These are phyloP conservation scores for Patella vulgata DNA, from an alignment of 1,140 invertebrate species.

Conservation along the genomic window DNA sequence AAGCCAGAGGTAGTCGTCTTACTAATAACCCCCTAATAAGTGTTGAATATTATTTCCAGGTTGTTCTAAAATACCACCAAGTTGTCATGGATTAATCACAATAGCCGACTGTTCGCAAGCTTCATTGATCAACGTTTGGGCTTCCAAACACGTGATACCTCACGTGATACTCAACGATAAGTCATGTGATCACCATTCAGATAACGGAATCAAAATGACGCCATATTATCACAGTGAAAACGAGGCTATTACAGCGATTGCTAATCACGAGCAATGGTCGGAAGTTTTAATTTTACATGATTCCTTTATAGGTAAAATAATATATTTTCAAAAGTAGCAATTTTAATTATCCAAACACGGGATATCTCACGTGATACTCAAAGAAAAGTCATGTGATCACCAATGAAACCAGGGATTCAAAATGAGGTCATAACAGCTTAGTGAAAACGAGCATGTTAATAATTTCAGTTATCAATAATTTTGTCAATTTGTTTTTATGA, in stretches of 20 bases:
- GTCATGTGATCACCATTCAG: not conserved
- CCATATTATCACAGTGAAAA: not conserved
- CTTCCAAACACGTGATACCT: not conserved
- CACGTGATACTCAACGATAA: not conserved
- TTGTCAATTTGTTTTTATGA: too few species aligned
- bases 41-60: conserved; percentile 6
- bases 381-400: too few species aligned
- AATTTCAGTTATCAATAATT: too few species aligned
- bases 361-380: too few species aligned
- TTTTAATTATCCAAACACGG: too few species aligned
- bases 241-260: not conserved
- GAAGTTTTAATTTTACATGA: conserved; percentile 9
- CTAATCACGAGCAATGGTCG: not conserved
- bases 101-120: conserved; percentile 1
- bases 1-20: too few species aligned
- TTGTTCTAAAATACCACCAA: not conserved
- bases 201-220: not conserved
- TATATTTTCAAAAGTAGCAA: too few species aligned
- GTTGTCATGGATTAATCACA: conserved; percentile 6
- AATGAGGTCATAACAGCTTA: too few species aligned
- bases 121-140: not conserved
- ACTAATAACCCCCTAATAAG: too few species aligned
- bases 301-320: conserved; percentile 11
- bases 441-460: too few species aligned
- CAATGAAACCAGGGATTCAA: too few species aligned